A percentile compares a stretch with the other conserved stretches of the same genome.
These are phyloP conservation scores for Volucella inflata DNA, from an alignment of 2,888 invertebrate genomes.

Conservation along the genomic window DNA sequence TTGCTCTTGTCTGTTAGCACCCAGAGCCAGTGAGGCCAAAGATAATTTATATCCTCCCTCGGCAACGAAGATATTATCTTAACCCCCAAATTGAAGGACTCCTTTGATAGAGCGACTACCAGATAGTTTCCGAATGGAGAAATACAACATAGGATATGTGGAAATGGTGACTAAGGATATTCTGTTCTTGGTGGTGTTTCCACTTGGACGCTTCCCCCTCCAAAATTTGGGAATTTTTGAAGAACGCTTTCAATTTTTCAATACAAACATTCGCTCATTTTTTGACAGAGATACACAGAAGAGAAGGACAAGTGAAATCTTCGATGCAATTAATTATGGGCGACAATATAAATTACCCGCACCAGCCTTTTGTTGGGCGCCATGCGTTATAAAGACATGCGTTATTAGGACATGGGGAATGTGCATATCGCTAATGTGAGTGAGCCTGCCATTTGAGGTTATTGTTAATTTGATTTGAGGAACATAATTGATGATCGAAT, in stretches of 20 bases:
- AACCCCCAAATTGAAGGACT: slow-evolving; percentile 56
- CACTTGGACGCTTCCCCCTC: slow-evolving; percentile 70
- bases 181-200: slow-evolving; percentile 44
- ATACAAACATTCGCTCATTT: background rate
- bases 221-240: slow-evolving; percentile 38
- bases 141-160: slow-evolving; percentile 52
- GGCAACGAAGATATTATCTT: slow-evolving; percentile 51
- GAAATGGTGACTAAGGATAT: slow-evolving; percentile 59
- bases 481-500: slow-evolving; percentile 67
- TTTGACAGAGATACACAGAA: background rate
- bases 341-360: slow-evolving; percentile 73
- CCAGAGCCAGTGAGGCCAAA: slow-evolving; percentile 47
- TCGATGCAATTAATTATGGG: slow-evolving; percentile 72
- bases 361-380: slow-evolving; percentile 43
- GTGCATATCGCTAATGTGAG: slow-evolving; percentile 41
- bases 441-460: slow-evolving; percentile 57
- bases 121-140: slow-evolving; percentile 69
- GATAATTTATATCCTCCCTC: slow-evolving; percentile 65
- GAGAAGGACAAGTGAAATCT: slow-evolving; percentile 64
- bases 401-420: slow-evolving; percentile 33
- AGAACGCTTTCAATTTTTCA: slow-evolving; percentile 61
- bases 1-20: too few species aligned
- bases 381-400: slow-evolving; percentile 26
- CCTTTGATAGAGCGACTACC: slow-evolving; percentile 67
- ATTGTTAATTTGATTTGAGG: slow-evolving; percentile 68